Evolutionary conservation across 2,888 invertebrate genomes (phyloP).

Genomic region (Limnephilus auricula): DNA sequence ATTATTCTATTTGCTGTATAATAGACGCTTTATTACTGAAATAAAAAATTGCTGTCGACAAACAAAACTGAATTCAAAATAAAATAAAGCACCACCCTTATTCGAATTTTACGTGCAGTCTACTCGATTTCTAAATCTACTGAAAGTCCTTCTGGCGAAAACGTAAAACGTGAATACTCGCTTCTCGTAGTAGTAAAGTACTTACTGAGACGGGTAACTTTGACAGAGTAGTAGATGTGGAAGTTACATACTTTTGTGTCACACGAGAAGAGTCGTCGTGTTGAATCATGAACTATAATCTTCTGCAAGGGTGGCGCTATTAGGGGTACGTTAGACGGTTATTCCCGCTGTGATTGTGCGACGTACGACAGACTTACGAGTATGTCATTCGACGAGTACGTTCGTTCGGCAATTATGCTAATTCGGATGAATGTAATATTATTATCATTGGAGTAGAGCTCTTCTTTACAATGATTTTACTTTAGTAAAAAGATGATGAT

Average conservation of each 20-base stretch:
- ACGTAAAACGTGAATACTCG: background rate
- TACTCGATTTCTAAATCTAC: background rate
- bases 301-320: conserved; percentile 10
- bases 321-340: background rate
- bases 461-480: background rate
- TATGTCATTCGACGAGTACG: background rate
- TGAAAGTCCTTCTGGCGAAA: background rate
- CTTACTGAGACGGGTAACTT: conserved; percentile 37
- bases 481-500: background rate
- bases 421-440: background rate
- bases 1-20: no score
- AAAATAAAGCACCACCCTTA: background rate
- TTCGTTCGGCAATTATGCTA: background rate
- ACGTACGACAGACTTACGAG: background rate
- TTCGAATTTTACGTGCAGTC: no score
- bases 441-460: background rate
- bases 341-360: conserved; percentile 11
- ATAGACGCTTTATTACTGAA: no score
- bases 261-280: conserved; percentile 34
- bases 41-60: no score
- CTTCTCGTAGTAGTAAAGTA: background rate
- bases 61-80: background rate
- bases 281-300: background rate
- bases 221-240: conserved; percentile 41
- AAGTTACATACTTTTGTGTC: conserved; percentile 34